Evolutionary conservation across 1,140 invertebrate species (phyloP), one percentile per base, ranked within the genome.

Genomic region (Nomia melanderi): DNA sequence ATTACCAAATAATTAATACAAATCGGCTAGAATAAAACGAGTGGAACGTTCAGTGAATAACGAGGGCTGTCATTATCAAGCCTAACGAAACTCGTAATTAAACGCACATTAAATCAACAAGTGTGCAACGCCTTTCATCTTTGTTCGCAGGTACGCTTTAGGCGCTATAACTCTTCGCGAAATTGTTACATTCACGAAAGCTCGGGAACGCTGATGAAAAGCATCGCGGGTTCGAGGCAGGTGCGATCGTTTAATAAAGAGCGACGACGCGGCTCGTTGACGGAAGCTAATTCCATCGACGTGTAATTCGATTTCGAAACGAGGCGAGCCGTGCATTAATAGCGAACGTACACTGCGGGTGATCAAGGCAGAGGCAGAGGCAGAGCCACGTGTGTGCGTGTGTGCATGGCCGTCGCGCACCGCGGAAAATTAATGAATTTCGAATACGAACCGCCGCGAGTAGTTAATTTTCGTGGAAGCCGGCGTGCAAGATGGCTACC

Each of bases 401-500:
- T 69, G 74, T 77, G 63, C 57, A 67, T 74, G 44, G n/a, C n/a
- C n/a, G 36, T 29, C 50, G 65, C 75, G 69, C 78, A 57, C 64
- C 54, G 47, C 7, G 47, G 65, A 60, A 80, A 78, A 82, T 83
- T 83, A 83, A 83, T 83, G 80, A 82, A 82, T 83, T 78, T 79
- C 81, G 77, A 78, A 83, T 82, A n/a, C 80, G 80, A 78, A 71
- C 69, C 81, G 64, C 33, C 65, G 75, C 41, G 80, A 82, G 81
- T 70, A 73, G 76, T 82, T 78, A 82, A 78, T 84, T 83, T 84
- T 83, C 63, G 82, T 73, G 82, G 82, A 83, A 83, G 77, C 62
- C 65, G 66, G 39, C 60, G 82, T 33, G 54, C 44, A 75, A 71
- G 77, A 82, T 57, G 80, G 72, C 82, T 84, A 80, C 72, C 72